Conservation (phyloP, 92 coral and sea anemone genomes). For the Muricea muricata region DNA sequence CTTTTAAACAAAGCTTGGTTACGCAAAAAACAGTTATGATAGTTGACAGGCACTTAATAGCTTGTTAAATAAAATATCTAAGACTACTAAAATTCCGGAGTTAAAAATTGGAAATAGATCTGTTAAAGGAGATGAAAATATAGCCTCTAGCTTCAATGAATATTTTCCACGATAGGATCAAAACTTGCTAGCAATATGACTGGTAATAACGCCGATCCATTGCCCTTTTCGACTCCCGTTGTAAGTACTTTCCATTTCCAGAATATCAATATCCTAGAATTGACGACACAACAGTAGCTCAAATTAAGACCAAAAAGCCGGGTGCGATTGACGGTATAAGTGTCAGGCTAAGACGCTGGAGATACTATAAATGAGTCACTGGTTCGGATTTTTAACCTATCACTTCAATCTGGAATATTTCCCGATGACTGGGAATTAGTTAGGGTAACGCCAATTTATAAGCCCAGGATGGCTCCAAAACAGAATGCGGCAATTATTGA, state of each 20-base stretch:
- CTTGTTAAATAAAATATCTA: no score
- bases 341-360: no score
- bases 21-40: no score
- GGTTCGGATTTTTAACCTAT: not conserved
- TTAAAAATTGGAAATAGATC: no score
- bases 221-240: not conserved
- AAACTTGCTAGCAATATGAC: slow-evolving; percentile 1
- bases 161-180: not conserved
- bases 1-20: no score
- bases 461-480: not conserved
- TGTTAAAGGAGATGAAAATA: no score
- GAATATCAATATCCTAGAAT: no score
- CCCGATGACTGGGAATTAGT: not conserved
- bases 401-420: not conserved
- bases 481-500: not conserved
- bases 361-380: not conserved
- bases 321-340: not conserved
- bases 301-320: not conserved
- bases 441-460: slow-evolving; percentile 1
- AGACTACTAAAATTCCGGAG: no score
- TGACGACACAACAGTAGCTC: not conserved
- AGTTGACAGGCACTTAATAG: no score
- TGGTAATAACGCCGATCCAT: not conserved
- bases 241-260: not conserved
- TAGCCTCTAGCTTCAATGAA: no score